A percentile compares a stretch with the other conserved stretches of the same genome.
Conservation (phyloP, 2,888 invertebrate species). For the Tiliacea aurago region DNA sequence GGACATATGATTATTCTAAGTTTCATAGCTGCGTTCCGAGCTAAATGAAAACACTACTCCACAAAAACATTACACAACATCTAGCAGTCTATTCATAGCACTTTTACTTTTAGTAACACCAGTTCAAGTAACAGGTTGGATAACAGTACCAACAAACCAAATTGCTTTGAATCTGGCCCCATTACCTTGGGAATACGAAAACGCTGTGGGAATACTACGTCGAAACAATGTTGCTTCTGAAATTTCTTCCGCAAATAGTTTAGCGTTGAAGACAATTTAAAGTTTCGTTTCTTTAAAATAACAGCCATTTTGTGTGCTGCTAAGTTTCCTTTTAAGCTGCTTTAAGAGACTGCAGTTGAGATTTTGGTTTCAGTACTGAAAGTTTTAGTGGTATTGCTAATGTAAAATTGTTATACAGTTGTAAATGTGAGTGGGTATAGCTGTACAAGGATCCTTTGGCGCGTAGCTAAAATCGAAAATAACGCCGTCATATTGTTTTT, state of each 20-base stretch:
- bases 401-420: not conserved
- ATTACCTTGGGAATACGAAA: conserved; percentile 60
- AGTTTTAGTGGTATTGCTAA: conserved; percentile 24
- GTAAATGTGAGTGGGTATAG: not conserved
- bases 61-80: conserved; percentile 49
- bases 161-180: conserved; percentile 41
- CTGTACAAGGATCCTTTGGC: too few species aligned
- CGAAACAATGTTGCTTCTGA: conserved; percentile 51
- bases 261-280: conserved; percentile 20
- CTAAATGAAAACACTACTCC: not conserved
- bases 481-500: too few species aligned
- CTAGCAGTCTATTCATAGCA: conserved; percentile 37
- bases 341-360: conserved; percentile 10
- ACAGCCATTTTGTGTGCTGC: conserved; percentile 13
- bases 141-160: conserved; percentile 56
- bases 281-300: conserved; percentile 35
- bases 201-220: conserved; percentile 58
- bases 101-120: conserved; percentile 61
- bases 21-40: not conserved
- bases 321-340: conserved; percentile 20
- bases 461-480: too few species aligned
- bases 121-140: conserved; percentile 56
- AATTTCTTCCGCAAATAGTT: conserved; percentile 63
- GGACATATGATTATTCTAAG: not conserved
- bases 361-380: conserved; percentile 4